Conservation (phyloP, 2,113 vertebrate species). For the Amblyopsis rosae region DNA sequence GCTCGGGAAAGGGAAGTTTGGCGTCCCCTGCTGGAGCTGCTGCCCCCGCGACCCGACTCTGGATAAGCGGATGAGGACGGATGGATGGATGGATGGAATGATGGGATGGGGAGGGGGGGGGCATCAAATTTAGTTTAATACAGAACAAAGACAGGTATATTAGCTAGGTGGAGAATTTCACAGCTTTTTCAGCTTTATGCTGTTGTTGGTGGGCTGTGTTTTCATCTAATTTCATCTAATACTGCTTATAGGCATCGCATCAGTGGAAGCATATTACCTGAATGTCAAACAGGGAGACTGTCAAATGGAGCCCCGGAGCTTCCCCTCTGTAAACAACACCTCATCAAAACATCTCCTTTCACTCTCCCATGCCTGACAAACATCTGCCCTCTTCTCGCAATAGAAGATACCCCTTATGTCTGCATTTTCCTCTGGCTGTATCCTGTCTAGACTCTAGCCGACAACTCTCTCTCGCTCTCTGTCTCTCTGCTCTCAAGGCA, state of each 20-base stretch:
- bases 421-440: not conserved
- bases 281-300: constrained; percentile 38
- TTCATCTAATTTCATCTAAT: constrained; percentile 33
- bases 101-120: too few species aligned
- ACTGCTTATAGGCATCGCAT: constrained; percentile 29
- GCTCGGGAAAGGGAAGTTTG: too few species aligned
- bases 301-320: constrained; percentile 36
- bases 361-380: constrained; percentile 35
- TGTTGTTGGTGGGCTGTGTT: not conserved
- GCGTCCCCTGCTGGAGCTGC: too few species aligned
- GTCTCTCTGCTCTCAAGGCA: constrained; percentile 1
- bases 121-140: too few species aligned
- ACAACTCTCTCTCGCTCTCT: constrained; percentile 16
- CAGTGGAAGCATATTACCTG: constrained; percentile 11
- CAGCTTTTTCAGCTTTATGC: not conserved
- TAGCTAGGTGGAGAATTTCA: not conserved
- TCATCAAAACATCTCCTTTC: constrained; percentile 29
- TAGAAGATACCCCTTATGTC: not conserved
- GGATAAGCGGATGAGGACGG: too few species aligned
- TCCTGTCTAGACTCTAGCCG: not conserved
- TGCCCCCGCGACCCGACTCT: too few species aligned
- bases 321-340: constrained; percentile 47
- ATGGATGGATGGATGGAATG: too few species aligned
- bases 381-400: constrained; percentile 31
- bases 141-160: too few species aligned